These are phyloP conservation scores for Volucella bombylans DNA, from an alignment of 2,888 invertebrate genomes.

Conservation along the genomic window DNA sequence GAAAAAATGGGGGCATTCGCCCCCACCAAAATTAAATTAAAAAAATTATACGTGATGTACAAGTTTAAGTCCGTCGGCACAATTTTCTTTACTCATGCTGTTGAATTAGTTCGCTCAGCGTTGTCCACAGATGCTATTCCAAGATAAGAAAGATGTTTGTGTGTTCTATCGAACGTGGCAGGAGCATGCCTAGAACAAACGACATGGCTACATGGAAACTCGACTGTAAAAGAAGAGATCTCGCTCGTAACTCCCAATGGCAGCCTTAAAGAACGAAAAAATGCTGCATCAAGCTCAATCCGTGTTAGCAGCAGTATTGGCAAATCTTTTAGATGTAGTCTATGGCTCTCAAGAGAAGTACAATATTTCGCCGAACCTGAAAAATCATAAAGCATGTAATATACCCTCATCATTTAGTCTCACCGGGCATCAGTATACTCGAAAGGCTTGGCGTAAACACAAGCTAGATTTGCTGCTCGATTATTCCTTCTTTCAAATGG, in stretches of 20 bases:
- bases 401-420: conserved; percentile 91
- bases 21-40: too few species aligned
- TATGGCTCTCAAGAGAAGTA: too few species aligned
- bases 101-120: conserved; percentile 92
- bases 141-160: conserved; percentile 90
- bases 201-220: conserved; percentile 92
- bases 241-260: conserved; percentile 82
- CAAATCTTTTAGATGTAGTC: too few species aligned
- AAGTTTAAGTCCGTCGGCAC: too few species aligned
- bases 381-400: conserved; percentile 91
- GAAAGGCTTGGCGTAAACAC: conserved; percentile 95
- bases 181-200: conserved; percentile 96
- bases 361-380: conserved; percentile 94
- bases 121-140: conserved; percentile 87
- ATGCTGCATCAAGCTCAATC: too few species aligned
- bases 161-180: conserved; percentile 91
- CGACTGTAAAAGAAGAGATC: conserved; percentile 89
- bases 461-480: conserved; percentile 92
- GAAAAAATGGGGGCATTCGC: too few species aligned
- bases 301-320: too few species aligned
- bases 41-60: too few species aligned
- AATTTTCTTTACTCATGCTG: too few species aligned
- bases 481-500: conserved; percentile 93
- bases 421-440: conserved; percentile 92
- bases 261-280: conserved; percentile 81